These are phyloP conservation scores for Uria lomvia DNA, from an alignment of 2,113 vertebrate species.

Conservation along the genomic window DNA sequence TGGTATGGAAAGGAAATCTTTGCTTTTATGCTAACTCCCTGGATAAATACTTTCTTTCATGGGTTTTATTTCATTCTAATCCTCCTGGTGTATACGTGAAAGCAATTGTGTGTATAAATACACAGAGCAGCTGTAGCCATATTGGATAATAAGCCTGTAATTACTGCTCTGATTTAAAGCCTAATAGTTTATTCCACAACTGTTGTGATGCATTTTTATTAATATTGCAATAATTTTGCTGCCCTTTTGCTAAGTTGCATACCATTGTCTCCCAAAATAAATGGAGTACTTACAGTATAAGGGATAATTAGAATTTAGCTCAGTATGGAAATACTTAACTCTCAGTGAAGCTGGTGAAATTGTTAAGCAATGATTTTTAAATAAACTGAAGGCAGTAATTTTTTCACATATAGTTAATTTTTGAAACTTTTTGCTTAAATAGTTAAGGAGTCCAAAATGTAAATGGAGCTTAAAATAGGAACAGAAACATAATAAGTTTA, in stretches of 20 bases:
- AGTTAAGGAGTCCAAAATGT: neutral
- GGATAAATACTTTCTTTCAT: slow-evolving; percentile 43
- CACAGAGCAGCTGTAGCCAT: slow-evolving; percentile 55
- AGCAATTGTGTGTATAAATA: slow-evolving; percentile 48
- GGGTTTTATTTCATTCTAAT: slow-evolving; percentile 48
- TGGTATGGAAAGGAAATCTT: slow-evolving; percentile 30
- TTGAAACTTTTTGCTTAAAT: neutral
- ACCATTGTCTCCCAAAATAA: slow-evolving; percentile 58
- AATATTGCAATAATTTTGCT: slow-evolving; percentile 67
- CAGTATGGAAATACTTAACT: slow-evolving; percentile 12
- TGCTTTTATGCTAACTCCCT: slow-evolving; percentile 13
- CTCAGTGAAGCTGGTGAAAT: neutral
- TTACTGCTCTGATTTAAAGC: slow-evolving; percentile 71
- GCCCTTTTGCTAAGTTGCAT: slow-evolving; percentile 60
- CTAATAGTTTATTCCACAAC: slow-evolving; percentile 57
- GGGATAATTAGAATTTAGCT: slow-evolving; percentile 46
- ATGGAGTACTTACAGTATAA: slow-evolving; percentile 21
- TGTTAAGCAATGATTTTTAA: neutral
- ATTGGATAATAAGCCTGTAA: slow-evolving; percentile 72
- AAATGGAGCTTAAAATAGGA: neutral
- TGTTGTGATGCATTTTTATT: slow-evolving; percentile 70
- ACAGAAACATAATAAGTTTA: neutral
- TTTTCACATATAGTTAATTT: neutral
- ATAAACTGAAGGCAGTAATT: neutral
- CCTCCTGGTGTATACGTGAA: slow-evolving; percentile 29